Percentiles rank a stretch among this genome's conserved stretches.
Conservation (phyloP, 2,797 vertebrate species). For the Schizothorax lantsangensis region DNA sequence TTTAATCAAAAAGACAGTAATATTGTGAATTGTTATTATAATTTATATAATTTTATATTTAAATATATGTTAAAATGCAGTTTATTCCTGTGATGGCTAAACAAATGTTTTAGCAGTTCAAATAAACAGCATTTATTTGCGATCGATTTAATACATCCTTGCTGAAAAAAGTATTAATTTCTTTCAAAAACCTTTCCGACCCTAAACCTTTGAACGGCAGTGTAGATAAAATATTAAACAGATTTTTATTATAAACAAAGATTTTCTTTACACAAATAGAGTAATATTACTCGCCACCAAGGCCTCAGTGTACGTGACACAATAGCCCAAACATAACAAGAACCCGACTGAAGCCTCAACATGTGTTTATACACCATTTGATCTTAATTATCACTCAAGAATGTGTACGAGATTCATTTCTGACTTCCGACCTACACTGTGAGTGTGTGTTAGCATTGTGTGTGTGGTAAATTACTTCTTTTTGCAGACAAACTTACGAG, state of each 20-base stretch:
- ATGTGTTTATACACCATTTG: background rate
- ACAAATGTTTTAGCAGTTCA: background rate
- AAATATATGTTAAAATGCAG: background rate
- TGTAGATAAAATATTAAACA: background rate
- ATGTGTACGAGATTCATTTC: background rate
- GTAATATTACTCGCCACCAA: background rate
- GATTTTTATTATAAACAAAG: background rate
- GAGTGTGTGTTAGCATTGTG: background rate
- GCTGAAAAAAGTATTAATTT: background rate
- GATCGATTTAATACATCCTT: background rate
- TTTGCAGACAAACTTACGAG: constrained; percentile 63
- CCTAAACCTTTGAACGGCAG: background rate
- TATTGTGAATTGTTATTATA: background rate
- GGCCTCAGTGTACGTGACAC: background rate
- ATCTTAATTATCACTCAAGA: background rate
- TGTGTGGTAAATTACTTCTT: constrained; percentile 16
- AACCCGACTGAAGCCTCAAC: background rate
- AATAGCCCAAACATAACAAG: background rate
- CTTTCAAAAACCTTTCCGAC: background rate
- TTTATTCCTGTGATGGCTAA: background rate
- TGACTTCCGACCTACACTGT: background rate
- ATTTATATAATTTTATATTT: background rate
- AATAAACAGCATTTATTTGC: background rate
- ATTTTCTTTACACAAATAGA: background rate
- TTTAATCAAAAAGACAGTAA: background rate